Base-by-base conservation (phyloP, 2,797 vertebrate genomes). In the Cephalopachus bancanus region DNA sequence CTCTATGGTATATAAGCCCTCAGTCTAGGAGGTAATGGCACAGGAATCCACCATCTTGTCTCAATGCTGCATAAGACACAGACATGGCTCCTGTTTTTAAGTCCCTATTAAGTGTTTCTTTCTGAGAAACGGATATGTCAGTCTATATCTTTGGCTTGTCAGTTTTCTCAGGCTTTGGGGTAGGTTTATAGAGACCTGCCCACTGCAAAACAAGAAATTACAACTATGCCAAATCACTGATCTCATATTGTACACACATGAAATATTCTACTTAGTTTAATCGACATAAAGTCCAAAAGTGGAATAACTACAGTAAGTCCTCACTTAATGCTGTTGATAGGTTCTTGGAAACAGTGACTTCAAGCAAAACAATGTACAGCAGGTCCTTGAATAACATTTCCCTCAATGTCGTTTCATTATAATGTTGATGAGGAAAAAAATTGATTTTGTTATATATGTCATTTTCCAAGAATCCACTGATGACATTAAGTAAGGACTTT, bases 231-330 rank as follows among this genome's bases (percentile, higher is more conserved):
- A 90, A 90, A 93, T 72, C 76, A 86, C 7, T 90, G n/a, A 81
- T 88, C 6, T 5, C 37, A 89, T 64, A 84, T 0, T 71, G n/a
- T 19, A 65, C 16, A 78, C 51, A 62, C 3, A 69, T 92, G 33
- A 85, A 89, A 76, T 84, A 93, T 75, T 85, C 64, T 51, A 69
- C 67, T 81, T 92, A 80, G 72, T 84, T 89, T 94, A 81, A 92
- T 33, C 91, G 49, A 94, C n/a, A 75, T 0, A 84, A 26, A 89
- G 37, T 14, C 44, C 69, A 57, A 89, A 94, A 92, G 20, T 76
- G 19, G 62, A 80, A 69, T 15, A 53, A 30, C 49, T 71, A 87
- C 71, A 53, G 1, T 79, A 22, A 79, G 20, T 79, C n/a, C 55
- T 79, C 55, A 33, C 55, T 79, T 33, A 79, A 79, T 49, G 15